Evolutionary conservation across 2,797 vertebrate species (phyloP), one percentile per base, ranked within the genome.

Genomic region (Potorous gilbertii): DNA sequence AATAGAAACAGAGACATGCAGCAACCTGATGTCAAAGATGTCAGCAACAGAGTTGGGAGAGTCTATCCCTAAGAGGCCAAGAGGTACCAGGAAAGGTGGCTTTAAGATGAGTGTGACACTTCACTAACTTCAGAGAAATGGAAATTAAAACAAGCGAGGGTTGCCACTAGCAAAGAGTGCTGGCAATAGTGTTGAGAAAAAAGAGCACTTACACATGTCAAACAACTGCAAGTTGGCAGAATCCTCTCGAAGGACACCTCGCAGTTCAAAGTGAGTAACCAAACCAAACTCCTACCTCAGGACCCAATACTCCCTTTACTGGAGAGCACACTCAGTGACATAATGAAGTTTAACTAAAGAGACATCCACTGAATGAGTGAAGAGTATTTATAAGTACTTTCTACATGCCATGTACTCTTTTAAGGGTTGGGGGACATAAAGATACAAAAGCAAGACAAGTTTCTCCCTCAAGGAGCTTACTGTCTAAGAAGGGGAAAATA

Each of bases 1-100:
- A 97, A 98, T 92, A 95, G 91, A 96, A 59, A 98, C 12, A 94
- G 29, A 96, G 94, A 97, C 6, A 62, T 34, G n/a, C 16, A 89
- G 4, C 18, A 62, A 55, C 50, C 28, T 95, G 16, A 21, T 50
- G 54, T 96, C 90, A 97, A 27, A 95, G n/a, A 56, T 40, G 94
- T 0, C n/a, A 91, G 93, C 27, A 91, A n/a, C 29, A 95, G 27
- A 81, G 55, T 2, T 94, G 56, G 66, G 92, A 95, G 54, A 54
- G 9, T 95, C 31, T 94, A 31, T 24, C 28, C 93, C 40, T 90
- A 46, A 40, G 87, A 95, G 54, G 87, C 57, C 74, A 81, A 81
- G 74, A 81, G 16, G n/a, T 40, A 5, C 74, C 40, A 87, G 40
- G 24, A 46, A 87, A 87, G 40, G 8, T 46, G 21, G 50, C 74